Evolutionary conservation across 2,113 vertebrate genomes (phyloP).

Genomic region (Furnarius figulus): DNA sequence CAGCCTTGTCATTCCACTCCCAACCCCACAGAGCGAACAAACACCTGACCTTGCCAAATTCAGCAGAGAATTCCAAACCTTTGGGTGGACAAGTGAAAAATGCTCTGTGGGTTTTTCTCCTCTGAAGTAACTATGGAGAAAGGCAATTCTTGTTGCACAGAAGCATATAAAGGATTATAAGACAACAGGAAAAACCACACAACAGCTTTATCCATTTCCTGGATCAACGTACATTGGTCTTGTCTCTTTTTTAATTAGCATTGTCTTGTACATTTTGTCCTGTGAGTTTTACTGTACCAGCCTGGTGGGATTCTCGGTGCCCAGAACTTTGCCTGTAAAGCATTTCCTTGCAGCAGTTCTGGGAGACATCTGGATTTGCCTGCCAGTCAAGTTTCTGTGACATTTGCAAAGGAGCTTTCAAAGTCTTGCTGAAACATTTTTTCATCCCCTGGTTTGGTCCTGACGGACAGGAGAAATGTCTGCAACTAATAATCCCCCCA

Average conservation of each 20-base stretch:
- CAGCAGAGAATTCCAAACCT: background rate
- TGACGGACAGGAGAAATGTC: background rate
- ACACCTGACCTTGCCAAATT: background rate
- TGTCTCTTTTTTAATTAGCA: background rate
- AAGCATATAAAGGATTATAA: background rate
- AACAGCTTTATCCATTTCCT: background rate
- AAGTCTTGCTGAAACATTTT: background rate
- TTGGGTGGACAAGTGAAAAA: background rate
- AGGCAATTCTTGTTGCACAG: background rate
- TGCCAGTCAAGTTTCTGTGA: background rate
- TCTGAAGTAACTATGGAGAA: background rate
- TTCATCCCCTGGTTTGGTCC: background rate
- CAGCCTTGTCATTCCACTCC: background rate
- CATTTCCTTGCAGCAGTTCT: background rate
- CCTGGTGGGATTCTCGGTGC: background rate
- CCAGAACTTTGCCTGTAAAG: background rate
- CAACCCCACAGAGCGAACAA: background rate
- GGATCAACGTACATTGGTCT: rapidly evolving
- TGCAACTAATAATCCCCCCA: slow-evolving; percentile 17
- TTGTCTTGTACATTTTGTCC: background rate
- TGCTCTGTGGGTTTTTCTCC: background rate
- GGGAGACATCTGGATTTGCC: background rate
- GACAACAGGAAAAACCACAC: rapidly evolving
- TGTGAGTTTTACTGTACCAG: background rate
- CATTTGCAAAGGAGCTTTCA: background rate